Base-by-base conservation (phyloP, 2,888 invertebrate species). In the Euzetes globulus region DNA sequence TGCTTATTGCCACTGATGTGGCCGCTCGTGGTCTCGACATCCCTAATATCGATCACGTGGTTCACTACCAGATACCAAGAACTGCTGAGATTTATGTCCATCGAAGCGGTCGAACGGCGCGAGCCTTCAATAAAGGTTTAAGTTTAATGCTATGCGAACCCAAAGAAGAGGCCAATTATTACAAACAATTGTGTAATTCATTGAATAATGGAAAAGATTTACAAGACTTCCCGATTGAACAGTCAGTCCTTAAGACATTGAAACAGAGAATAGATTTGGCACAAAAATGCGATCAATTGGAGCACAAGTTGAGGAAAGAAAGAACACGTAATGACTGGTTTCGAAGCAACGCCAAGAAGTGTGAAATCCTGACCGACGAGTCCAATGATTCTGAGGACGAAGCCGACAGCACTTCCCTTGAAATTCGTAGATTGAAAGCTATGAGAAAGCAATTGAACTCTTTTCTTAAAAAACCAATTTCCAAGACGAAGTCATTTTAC, bases 21-120 rank as follows among this genome's bases (percentile, higher is more conserved):
- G 98, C 99, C 0, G 96, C 99, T 0, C 87, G 99, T 75, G 99
- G 99, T 0, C 84, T 99, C 63, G 99, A 99, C 84, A 95, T 99
- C 79, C 92, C 94, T 0, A 87, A 89, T 79, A 90, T 99, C 1
- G 89, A 96, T 79, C 94, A 97, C 84, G 97, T 99, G 1, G 87
- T 99, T 77, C 99, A 99, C 83, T 99, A 96, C 84, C 96, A 92
- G 83, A 94, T 97, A 1, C 97, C 97, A 0, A 87, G 91, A 79
- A 96, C 96, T 0, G 91, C 92, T 11, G 97, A 98, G 85, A 90
- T 91, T 81, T 99, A 99, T 82, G 90, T 99, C 0, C 99, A 99
- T 82, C 87, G 99, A 76, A 95, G 96, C 81, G 99, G 99, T 0
- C 86, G 99, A 74, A 99, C 99, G 0, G 99, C 98, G 0, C 86